Conservation (phyloP, 2,797 vertebrate species). For the Zenarchopterus dispar region DNA sequence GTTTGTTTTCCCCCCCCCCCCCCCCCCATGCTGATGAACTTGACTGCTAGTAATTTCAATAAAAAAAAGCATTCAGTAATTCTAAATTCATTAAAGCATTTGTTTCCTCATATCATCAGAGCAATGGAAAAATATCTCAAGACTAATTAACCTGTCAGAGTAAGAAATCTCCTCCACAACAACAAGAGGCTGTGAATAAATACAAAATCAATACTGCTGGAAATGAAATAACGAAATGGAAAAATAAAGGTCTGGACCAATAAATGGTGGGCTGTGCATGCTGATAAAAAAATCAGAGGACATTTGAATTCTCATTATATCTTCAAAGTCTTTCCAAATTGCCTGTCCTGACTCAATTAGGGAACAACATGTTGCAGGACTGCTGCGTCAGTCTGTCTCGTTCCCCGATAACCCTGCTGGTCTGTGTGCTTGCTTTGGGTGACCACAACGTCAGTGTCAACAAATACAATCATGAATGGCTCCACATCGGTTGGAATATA, state of each 20-base stretch:
- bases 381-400: conserved; percentile 77
- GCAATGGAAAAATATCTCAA: conserved; percentile 44
- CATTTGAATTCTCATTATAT: conserved; percentile 66
- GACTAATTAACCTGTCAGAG: conserved; percentile 66
- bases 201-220: conserved; percentile 60
- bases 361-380: conserved; percentile 43
- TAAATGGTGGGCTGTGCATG: conserved; percentile 27
- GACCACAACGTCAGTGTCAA: conserved; percentile 71
- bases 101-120: conserved; percentile 15
- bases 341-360: conserved; percentile 62
- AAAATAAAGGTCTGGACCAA: conserved; percentile 49
- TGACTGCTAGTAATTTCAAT: not conserved
- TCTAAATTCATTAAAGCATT: conserved; percentile 18
- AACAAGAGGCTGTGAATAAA: conserved; percentile 49
- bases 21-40: conserved; percentile 18
- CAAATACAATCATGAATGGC: conserved; percentile 68
- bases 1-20: too few relatives aligned
- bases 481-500: conserved; percentile 39
- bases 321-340: conserved; percentile 58
- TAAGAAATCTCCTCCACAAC: conserved; percentile 29
- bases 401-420: conserved; percentile 76
- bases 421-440: conserved; percentile 66
- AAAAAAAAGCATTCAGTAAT: not conserved
- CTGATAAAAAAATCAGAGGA: conserved; percentile 42
- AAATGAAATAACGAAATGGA: conserved; percentile 58